These are phyloP conservation scores for Cydia fagiglandana DNA, from an alignment of 1,140 invertebrate genomes.

Conservation along the genomic window DNA sequence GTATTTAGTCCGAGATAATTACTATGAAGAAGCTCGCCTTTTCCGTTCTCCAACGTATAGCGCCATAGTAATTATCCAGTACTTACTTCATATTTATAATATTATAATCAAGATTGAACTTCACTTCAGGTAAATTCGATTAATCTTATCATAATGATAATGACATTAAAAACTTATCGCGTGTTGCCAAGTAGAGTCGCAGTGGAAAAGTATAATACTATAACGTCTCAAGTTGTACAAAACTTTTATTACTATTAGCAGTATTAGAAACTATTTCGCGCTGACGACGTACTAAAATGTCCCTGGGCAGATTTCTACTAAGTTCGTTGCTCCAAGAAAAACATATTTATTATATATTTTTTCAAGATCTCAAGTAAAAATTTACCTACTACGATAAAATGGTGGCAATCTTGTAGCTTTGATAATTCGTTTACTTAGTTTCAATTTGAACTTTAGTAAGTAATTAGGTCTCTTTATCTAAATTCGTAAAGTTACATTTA, in stretches of 20 bases:
- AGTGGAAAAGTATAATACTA: not conserved
- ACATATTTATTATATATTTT: not conserved
- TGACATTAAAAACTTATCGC: not conserved
- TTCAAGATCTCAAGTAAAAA: not conserved
- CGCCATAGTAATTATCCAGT: too few species aligned
- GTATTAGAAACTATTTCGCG: slow-evolving; percentile 1
- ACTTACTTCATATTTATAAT: too few species aligned
- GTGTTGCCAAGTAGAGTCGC: not conserved
- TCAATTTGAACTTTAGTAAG: not conserved
- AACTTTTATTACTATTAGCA: slow-evolving; percentile 15
- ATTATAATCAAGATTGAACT: too few species aligned
- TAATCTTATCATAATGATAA: too few species aligned
- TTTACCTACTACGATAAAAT: not conserved
- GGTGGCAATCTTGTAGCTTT: not conserved
- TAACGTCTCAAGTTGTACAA: not conserved
- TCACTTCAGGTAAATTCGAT: too few species aligned
- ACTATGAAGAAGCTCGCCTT: too few species aligned
- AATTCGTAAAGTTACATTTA: too few species aligned
- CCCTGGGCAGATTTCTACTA: slow-evolving; percentile 6
- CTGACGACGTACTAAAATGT: slow-evolving; percentile 12
- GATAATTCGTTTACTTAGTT: not conserved
- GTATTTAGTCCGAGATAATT: too few species aligned
- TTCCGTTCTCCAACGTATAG: too few species aligned
- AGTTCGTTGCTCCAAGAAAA: not conserved
- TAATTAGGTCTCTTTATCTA: too few species aligned